Base-by-base conservation (phyloP, 2,888 invertebrate genomes). In the Amblyjoppa proteus region DNA sequence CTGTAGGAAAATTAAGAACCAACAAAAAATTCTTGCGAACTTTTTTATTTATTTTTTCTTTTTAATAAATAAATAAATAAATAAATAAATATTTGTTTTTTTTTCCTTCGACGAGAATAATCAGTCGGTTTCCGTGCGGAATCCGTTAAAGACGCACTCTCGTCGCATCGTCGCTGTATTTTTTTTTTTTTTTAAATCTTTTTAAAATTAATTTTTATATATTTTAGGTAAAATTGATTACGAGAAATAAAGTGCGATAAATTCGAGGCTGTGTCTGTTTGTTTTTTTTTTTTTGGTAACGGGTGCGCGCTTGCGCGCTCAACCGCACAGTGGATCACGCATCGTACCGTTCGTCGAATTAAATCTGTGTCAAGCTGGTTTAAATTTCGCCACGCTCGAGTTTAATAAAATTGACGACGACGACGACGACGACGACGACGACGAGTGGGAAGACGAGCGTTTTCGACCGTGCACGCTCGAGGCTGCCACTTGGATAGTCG, bases 401-500 rank as follows among this genome's bases (percentile, higher is more conserved):
- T 25, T 49, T 56, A 53, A 70, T 64, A 76, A 61, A 53, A 77
- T 28, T n/a, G 31, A 81, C 78, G 84, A 82, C 51, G 73, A 81
- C 66, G 53, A 66, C 80, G 80, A 68, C 68, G 66, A 38, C 7
- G 38, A 38, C 38, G 38, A 34, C 53, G 53, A 66, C 80, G 80
- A 68, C 68, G 66, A 66, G 31, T 7, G 9, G 9, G 38, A 38
- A 7, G 38, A 34, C 53, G 77, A 84, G 74, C 53, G 73, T 80
- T 81, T 68, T 81, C 77, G 74, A 83, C 84, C 82, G 84, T 85
- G 85, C 25, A 31, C 87, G 84, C 88, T 85, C 89, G 90, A 89
- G 90, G 89, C 89, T 89, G 88, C 89, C 90, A 90, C 90, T 90
- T 89, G 89, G 91, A 91, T 89, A 90, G 92, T 89, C 92, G 90